phyloP scores from a whole-genome alignment of 2,797 vertebrate species.

The Protonibea diacanthus region DNA sequence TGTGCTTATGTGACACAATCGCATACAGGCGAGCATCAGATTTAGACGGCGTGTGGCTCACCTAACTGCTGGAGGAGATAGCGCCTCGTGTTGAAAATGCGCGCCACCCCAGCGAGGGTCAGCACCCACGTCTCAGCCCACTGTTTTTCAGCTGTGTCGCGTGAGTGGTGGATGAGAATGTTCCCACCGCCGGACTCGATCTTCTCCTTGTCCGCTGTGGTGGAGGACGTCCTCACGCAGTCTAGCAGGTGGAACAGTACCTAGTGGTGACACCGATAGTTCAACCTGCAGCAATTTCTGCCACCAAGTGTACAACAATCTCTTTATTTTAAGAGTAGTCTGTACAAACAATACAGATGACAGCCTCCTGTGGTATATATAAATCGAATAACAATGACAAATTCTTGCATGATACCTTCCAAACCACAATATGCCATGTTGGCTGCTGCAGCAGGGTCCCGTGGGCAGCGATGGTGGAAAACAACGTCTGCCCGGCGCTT shows the following conservation, averaged over 20 bases:
- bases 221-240: conserved; percentile 95
- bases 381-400: background rate
- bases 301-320: background rate
- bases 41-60: conserved; percentile 62
- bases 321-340: too few relatives aligned
- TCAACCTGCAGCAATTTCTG: background rate
- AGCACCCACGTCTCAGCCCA: conserved; percentile 99
- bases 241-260: conserved; percentile 96
- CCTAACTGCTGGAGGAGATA: conserved; percentile 96
- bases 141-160: conserved; percentile 98
- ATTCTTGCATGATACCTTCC: conserved; percentile 90
- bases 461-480: conserved; percentile 97
- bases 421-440: conserved; percentile 97
- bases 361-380: background rate
- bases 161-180: conserved; percentile 99
- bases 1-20: background rate
- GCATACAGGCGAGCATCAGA: background rate
- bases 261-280: conserved; percentile 71
- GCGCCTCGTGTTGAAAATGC: conserved; percentile 98
- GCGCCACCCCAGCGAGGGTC: conserved; percentile 95
- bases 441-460: conserved; percentile 96
- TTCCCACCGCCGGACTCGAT: conserved; percentile 99
- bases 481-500: conserved; percentile 96
- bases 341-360: background rate
- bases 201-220: conserved; percentile 98